Conservation (phyloP, 2,797 vertebrate genomes). For the Gastrophryne carolinensis region DNA sequence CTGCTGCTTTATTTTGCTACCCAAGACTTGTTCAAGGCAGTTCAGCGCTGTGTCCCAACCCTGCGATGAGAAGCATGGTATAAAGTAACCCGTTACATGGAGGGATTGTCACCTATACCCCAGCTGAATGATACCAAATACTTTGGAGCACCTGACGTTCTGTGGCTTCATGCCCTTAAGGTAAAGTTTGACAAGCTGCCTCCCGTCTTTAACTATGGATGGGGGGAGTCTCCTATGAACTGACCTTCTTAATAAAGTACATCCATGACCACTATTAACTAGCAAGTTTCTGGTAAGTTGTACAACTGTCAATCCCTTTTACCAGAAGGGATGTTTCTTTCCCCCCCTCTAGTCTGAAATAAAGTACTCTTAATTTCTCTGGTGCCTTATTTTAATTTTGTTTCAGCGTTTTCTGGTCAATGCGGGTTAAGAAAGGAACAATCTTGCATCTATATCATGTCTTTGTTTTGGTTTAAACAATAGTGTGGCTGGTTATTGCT, state of each 20-base stretch:
- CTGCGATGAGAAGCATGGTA: conserved; percentile 51
- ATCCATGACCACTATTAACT: conserved; percentile 39
- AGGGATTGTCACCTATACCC: conserved; percentile 48
- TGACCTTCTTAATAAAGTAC: conserved; percentile 47
- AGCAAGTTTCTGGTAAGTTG: conserved; percentile 46
- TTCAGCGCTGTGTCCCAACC: conserved; percentile 48
- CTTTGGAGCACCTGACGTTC: conserved; percentile 50
- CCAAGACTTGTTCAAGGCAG: conserved; percentile 47
- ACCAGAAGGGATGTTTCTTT: conserved; percentile 16
- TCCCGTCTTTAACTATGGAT: conserved; percentile 46
- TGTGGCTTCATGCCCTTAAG: conserved; percentile 47
- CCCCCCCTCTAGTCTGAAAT: conserved; percentile 39
- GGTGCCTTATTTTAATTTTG: conserved; percentile 37
- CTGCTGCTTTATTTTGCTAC: conserved; percentile 44
- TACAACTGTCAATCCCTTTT: conserved; percentile 30
- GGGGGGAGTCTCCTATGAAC: conserved; percentile 38
- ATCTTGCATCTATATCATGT: no score
- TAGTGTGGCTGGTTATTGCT: no score
- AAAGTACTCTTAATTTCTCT: conserved; percentile 32
- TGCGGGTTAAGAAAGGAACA: no score
- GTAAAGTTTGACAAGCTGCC: conserved; percentile 45
- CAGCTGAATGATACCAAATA: conserved; percentile 49
- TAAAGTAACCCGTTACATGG: conserved; percentile 48
- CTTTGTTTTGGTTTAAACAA: no score
- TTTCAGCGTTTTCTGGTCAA: neutral